These are phyloP conservation scores for Brachyopa scutellaris DNA, from an alignment of 2,888 invertebrate species.

Conservation along the genomic window DNA sequence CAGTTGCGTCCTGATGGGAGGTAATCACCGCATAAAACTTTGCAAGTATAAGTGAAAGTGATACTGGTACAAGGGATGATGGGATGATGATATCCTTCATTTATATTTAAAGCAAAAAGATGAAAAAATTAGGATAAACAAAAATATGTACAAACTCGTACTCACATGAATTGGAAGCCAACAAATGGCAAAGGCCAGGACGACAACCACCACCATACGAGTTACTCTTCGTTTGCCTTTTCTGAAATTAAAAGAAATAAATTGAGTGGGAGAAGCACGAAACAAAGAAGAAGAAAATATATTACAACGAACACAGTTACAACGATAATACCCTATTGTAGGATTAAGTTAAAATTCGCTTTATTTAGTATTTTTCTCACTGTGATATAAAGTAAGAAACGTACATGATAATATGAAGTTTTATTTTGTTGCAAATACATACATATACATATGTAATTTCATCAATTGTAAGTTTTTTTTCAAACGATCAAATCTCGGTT, in stretches of 20 bases:
- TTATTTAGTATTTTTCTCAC: no score
- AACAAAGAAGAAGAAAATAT: slow-evolving; percentile 17
- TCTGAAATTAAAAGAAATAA: slow-evolving; percentile 82
- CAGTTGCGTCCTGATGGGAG: not conserved
- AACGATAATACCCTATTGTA: no score
- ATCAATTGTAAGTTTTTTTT: no score
- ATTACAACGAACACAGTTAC: slow-evolving; percentile 38
- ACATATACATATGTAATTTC: no score
- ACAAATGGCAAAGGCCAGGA: slow-evolving; percentile 95
- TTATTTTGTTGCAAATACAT: no score
- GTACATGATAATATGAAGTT: no score
- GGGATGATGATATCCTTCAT: no score
- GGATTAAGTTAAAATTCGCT: no score
- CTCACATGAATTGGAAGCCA: slow-evolving; percentile 96
- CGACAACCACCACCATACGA: slow-evolving; percentile 94
- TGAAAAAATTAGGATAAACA: not conserved
- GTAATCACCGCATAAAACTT: slow-evolving; percentile 1
- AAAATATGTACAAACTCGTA: slow-evolving; percentile 56
- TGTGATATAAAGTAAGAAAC: no score
- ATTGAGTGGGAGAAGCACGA: not conserved
- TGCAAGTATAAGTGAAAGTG: not conserved
- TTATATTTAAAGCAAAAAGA: not conserved
- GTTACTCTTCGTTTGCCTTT: slow-evolving; percentile 94
- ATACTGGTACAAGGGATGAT: not conserved
- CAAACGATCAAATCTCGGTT: no score